A percentile compares a stretch with the other conserved stretches of the same genome.
phyloP scores from a whole-genome alignment of 2,113 vertebrate genomes.

The Nyctereutes procyonoides region DNA sequence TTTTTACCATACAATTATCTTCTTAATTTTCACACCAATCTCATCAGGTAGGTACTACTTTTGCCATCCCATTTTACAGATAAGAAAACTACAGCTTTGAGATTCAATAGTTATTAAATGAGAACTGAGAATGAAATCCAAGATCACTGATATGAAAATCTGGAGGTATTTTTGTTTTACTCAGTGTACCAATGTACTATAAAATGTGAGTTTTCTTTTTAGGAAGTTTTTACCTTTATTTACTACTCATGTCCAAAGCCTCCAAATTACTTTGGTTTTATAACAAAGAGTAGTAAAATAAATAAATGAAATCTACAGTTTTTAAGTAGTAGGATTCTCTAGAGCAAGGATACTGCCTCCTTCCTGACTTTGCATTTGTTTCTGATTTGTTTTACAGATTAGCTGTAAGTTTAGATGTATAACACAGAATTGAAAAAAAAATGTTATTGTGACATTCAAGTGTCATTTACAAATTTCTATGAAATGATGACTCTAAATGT shows the following conservation, averaged over 20 bases:
- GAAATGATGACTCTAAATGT: slow-evolving; percentile 1
- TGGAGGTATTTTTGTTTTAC: slow-evolving; percentile 42
- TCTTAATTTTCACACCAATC: not conserved
- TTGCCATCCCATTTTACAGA: slow-evolving; percentile 29
- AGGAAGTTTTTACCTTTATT: slow-evolving; percentile 8
- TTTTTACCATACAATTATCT: not conserved
- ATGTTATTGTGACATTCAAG: not conserved
- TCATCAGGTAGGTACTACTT: slow-evolving; percentile 19
- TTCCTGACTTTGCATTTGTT: slow-evolving; percentile 33
- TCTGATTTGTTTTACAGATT: slow-evolving; percentile 44
- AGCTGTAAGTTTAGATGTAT: slow-evolving; percentile 32
- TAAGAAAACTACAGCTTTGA: not conserved
- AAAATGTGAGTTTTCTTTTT: slow-evolving; percentile 29
- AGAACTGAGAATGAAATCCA: not conserved
- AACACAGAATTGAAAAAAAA: slow-evolving; percentile 15
- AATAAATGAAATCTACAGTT: not conserved
- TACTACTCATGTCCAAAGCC: not conserved
- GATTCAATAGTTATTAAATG: not conserved
- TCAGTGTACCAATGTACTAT: not conserved
- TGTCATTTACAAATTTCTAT: slow-evolving; percentile 13
- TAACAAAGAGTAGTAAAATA: not conserved
- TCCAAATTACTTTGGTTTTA: not conserved
- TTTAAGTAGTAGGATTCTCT: slow-evolving; percentile 1
- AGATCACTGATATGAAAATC: not conserved
- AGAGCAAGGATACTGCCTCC: not conserved